phyloP scores from a whole-genome alignment of 35 echinoderm and acorn worm species.

The Patiria miniata region DNA sequence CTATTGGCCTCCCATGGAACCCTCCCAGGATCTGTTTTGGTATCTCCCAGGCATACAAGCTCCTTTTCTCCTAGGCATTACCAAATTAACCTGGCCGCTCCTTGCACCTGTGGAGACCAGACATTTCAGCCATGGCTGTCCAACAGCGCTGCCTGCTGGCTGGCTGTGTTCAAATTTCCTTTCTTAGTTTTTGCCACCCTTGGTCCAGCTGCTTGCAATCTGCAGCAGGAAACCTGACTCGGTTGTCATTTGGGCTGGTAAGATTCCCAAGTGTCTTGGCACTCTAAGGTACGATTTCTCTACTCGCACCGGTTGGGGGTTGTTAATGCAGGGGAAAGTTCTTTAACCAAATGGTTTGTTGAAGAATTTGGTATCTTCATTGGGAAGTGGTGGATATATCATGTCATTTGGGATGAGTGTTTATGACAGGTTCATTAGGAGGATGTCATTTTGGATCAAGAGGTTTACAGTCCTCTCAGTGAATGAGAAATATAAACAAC shows the following conservation, averaged over 20 bases:
- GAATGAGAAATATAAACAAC: no score
- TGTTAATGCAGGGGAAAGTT: no score
- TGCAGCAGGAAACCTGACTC: conserved; percentile 11
- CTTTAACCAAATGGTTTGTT: no score
- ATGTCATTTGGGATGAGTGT: background rate
- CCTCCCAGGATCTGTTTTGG: background rate
- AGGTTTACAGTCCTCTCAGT: background rate
- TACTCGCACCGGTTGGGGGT: no score
- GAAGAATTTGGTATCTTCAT: no score
- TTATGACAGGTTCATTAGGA: background rate
- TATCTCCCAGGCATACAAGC: background rate
- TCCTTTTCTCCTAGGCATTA: background rate
- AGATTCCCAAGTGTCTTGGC: background rate
- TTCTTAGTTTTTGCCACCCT: background rate
- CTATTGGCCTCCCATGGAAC: background rate
- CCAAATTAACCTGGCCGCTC: conserved; percentile 9
- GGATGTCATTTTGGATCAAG: background rate
- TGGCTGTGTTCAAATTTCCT: background rate
- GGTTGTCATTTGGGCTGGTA: background rate
- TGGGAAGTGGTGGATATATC: no score
- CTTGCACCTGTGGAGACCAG: conserved; percentile 10
- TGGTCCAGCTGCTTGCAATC: conserved; percentile 1
- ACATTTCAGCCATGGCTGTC: background rate
- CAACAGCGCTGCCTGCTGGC: no score
- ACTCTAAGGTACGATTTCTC: background rate